Evolutionary conservation across 1,140 invertebrate genomes (phyloP), one percentile per base, ranked within the genome.

Genomic region (Lysiphlebus fabarum): DNA sequence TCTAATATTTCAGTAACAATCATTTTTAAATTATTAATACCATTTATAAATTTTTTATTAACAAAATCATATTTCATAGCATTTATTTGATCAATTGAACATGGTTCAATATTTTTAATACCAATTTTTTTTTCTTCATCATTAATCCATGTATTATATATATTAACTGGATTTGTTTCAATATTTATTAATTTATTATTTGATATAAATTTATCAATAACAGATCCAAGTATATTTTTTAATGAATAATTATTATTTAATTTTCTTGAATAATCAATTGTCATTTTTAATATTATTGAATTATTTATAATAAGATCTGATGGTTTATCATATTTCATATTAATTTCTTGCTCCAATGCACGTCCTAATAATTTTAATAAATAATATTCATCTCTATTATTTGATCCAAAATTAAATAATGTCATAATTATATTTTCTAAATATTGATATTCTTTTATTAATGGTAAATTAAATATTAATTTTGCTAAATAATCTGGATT

Each of bases 81-180:
- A 73, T 90, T 82, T 62, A 90, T 84, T 64, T 84, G 82, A 11
- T 83, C 85, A 0, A 91, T 87, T 34, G 84, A 81, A 62, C 89
- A 86, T 5, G 90, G 88, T 42, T 91, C 74, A 67, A 85, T 82
- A 68, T 84, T 83, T 57, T 85, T 80, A 76, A 87, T 78, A 44
- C 90, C 90, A 38, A 86, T 87, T 65, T 86, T 83, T 73, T 86
- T 87, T 77, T 92, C 90, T 51, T 83, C 77, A 69, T 90, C 84
- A 81, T 90, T 92, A 58, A 90, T 82, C 89, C 90, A 92, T 40
- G 82, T 81, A 69, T 90, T 91, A 68, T 91, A 92, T 62, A 92
- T 89, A 67, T 91, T 89, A 0, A 90, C 82, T 9, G 90, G 90
- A 69, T 89, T 90, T 2, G 89, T 91, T 71, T 91, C 90, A 63